phyloP scores from a whole-genome alignment of 1,140 invertebrate genomes.

The Philopotamus ludificatus region DNA sequence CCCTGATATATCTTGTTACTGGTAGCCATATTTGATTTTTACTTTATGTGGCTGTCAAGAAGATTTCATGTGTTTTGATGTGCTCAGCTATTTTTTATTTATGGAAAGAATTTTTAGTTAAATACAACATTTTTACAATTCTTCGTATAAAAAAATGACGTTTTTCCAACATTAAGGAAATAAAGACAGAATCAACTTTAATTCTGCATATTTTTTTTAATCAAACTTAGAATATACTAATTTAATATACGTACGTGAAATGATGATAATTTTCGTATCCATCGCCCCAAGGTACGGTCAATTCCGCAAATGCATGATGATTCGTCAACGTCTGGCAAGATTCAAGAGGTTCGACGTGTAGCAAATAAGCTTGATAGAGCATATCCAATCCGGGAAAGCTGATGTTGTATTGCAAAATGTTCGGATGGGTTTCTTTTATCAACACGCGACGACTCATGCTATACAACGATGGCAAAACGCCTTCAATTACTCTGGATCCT shows the following conservation, averaged over 20 bases:
- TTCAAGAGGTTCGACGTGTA: conserved; percentile 57
- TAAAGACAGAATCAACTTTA: no score
- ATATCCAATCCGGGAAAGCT: conserved; percentile 57
- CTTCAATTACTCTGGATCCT: conserved; percentile 56
- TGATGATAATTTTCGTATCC: conserved; percentile 61
- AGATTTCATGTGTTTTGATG: no score
- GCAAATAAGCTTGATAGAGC: conserved; percentile 60
- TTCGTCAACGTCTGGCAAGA: conserved; percentile 48
- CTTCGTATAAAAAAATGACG: no score
- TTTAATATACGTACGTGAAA: conserved; percentile 57
- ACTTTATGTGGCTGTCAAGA: no score
- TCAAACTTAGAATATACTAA: conserved; percentile 12
- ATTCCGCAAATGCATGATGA: conserved; percentile 60
- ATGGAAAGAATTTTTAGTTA: no score
- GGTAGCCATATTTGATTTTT: no score
- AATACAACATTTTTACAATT: no score
- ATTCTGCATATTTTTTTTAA: neutral
- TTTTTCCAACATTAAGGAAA: no score
- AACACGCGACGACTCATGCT: conserved; percentile 45
- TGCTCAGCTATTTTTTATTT: no score
- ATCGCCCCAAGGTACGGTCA: conserved; percentile 64
- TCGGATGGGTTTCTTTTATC: conserved; percentile 55
- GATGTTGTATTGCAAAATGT: conserved; percentile 61
- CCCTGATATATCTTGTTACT: no score
- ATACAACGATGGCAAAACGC: conserved; percentile 53